These are phyloP conservation scores for Meloidogyne exigua DNA, from an alignment of 1,140 invertebrate genomes.

Conservation along the genomic window DNA sequence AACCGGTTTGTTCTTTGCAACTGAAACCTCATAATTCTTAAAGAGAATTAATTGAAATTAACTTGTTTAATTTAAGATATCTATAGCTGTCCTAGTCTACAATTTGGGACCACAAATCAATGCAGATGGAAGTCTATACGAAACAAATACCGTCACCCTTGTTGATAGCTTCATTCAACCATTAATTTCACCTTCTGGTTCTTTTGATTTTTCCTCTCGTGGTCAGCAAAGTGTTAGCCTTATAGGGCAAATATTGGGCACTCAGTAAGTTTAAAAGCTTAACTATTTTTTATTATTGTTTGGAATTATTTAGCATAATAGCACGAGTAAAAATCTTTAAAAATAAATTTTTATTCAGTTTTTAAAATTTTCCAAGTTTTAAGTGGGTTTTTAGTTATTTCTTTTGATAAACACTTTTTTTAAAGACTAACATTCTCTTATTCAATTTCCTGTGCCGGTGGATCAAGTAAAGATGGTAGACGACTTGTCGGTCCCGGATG, in stretches of 20 bases:
- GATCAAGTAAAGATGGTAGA: neutral
- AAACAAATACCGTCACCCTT: slow-evolving; percentile 52
- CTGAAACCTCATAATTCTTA: too few species aligned
- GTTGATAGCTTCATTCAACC: slow-evolving; percentile 55
- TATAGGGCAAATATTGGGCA: neutral
- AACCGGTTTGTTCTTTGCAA: slow-evolving; percentile 47
- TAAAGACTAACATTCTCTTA: slow-evolving; percentile 46
- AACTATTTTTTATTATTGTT: slow-evolving; percentile 51
- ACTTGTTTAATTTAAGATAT: slow-evolving; percentile 39
- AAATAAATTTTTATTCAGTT: too few species aligned
- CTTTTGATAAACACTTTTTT: neutral
- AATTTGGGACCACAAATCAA: slow-evolving; percentile 54
- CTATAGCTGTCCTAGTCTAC: slow-evolving; percentile 54
- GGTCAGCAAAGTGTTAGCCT: neutral
- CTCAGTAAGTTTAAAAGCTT: slow-evolving; percentile 32
- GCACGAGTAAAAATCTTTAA: too few species aligned
- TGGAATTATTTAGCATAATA: too few species aligned
- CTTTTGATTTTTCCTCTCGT: neutral
- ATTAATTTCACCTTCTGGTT: slow-evolving; percentile 26
- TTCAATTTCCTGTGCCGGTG: slow-evolving; percentile 47
- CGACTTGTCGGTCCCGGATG: slow-evolving; percentile 46
- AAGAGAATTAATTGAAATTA: too few species aligned
- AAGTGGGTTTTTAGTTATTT: neutral
- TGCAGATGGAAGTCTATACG: slow-evolving; percentile 34
- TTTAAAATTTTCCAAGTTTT: too few species aligned